Conservation (phyloP, 2,888 invertebrate species). For the Schizaphis graminum region DNA sequence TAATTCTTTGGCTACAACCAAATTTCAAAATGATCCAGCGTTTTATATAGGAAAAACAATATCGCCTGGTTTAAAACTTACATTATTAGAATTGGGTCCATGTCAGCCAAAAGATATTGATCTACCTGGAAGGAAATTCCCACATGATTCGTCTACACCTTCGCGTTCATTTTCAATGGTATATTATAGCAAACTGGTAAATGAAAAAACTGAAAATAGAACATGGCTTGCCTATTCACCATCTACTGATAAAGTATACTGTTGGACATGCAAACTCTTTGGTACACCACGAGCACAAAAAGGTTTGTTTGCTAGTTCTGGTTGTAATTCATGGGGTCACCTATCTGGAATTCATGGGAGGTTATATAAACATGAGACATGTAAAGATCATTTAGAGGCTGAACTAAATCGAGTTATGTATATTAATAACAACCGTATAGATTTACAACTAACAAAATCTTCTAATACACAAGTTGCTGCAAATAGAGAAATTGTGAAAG, state of each 20-base stretch:
- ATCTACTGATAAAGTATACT: too few relatives aligned
- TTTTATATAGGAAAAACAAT: not conserved
- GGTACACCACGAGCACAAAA: not conserved
- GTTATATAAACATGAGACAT: too few relatives aligned
- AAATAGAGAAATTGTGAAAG: not conserved
- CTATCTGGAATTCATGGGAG: too few relatives aligned
- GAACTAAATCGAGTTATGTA: not conserved
- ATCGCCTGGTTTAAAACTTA: not conserved
- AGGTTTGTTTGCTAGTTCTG: too few relatives aligned
- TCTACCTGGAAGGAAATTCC: not conserved
- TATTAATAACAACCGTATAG: not conserved
- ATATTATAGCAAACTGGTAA: too few relatives aligned
- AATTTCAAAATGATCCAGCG: conserved; percentile 14
- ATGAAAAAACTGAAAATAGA: not conserved
- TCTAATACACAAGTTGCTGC: not conserved
- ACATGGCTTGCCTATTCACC: conserved; percentile 12
- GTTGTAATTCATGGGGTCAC: too few relatives aligned
- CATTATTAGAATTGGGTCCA: not conserved
- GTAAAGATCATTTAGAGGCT: conserved; percentile 1
- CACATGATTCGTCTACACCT: not conserved
- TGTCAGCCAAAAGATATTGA: not conserved
- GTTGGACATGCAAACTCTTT: conserved; percentile 5
- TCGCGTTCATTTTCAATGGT: not conserved
- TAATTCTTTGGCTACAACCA: conserved; percentile 16
- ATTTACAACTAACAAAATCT: not conserved